Percentiles rank a stretch among this genome's conserved stretches.
These are phyloP conservation scores for Plestiodon gilberti DNA, from an alignment of 2,113 vertebrate species.

Conservation along the genomic window DNA sequence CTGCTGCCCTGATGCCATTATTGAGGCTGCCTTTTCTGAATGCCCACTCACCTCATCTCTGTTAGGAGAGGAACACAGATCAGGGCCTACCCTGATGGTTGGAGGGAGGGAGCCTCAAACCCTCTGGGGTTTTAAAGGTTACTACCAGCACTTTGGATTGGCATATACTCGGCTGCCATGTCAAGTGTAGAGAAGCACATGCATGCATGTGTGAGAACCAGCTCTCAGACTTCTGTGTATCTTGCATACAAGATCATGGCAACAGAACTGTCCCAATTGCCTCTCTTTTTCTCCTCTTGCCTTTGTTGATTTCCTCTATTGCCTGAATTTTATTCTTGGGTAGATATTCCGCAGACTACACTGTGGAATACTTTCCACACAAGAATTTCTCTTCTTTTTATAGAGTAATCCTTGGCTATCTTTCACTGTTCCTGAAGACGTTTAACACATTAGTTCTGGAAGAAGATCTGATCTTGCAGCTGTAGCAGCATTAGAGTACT, in stretches of 20 bases:
- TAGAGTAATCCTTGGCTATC: not conserved
- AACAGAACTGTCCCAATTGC: not conserved
- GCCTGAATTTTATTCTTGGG: not conserved
- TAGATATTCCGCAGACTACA: not conserved
- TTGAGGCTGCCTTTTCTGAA: no score
- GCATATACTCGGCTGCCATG: not conserved
- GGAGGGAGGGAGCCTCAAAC: no score
- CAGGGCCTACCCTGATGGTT: no score
- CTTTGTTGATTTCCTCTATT: not conserved
- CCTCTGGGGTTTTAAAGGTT: no score
- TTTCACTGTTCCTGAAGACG: not conserved
- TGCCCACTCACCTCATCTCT: no score
- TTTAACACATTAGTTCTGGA: not conserved
- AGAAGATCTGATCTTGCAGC: no score
- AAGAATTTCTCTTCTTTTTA: not conserved
- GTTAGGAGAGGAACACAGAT: no score
- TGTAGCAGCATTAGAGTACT: not conserved
- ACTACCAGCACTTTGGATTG: no score
- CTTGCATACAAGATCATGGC: not conserved
- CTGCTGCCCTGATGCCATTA: no score
- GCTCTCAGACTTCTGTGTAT: not conserved
- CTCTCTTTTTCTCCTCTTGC: not conserved
- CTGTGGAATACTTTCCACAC: not conserved
- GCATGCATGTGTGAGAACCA: not conserved
- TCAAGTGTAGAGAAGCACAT: not conserved